Conservation (phyloP, 1,140 invertebrate genomes). For the Tetragnatha versicolor region DNA sequence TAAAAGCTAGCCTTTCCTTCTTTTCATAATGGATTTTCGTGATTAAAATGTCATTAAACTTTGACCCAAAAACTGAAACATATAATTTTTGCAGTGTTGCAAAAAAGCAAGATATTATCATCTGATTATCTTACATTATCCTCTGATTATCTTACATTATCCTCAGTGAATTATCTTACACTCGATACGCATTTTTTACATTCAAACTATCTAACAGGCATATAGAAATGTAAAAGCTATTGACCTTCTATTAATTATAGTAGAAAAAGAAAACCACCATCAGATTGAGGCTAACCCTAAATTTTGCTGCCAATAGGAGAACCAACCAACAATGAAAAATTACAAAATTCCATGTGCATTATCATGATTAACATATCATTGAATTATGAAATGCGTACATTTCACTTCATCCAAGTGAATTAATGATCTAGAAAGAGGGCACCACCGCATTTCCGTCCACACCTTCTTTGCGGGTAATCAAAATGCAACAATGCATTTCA, state of each 20-base stretch:
- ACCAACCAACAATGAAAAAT: slow-evolving; percentile 16
- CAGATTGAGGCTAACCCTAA: slow-evolving; percentile 24
- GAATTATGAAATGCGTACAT: slow-evolving; percentile 52
- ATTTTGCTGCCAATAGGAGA: slow-evolving; percentile 41
- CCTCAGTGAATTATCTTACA: no score
- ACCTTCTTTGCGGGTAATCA: slow-evolving; percentile 35
- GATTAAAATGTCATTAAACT: no score
- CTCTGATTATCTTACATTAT: no score
- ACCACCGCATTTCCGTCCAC: slow-evolving; percentile 34
- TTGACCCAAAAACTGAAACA: no score
- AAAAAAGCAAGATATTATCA: no score
- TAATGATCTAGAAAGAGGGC: slow-evolving; percentile 44
- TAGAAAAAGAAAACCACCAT: slow-evolving; percentile 13
- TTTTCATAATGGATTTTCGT: no score
- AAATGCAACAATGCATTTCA: slow-evolving; percentile 37
- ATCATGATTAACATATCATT: slow-evolving; percentile 54
- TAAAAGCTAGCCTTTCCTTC: no score
- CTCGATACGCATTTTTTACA: no score
- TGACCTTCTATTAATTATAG: no score
- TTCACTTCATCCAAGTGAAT: slow-evolving; percentile 50
- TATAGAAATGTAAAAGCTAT: neutral
- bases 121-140: no score
- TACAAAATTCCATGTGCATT: slow-evolving; percentile 43
- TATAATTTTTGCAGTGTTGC: no score
- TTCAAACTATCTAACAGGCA: neutral